These are phyloP conservation scores for Picathartes gymnocephalus DNA, from an alignment of 2,113 vertebrate species.

Conservation along the genomic window DNA sequence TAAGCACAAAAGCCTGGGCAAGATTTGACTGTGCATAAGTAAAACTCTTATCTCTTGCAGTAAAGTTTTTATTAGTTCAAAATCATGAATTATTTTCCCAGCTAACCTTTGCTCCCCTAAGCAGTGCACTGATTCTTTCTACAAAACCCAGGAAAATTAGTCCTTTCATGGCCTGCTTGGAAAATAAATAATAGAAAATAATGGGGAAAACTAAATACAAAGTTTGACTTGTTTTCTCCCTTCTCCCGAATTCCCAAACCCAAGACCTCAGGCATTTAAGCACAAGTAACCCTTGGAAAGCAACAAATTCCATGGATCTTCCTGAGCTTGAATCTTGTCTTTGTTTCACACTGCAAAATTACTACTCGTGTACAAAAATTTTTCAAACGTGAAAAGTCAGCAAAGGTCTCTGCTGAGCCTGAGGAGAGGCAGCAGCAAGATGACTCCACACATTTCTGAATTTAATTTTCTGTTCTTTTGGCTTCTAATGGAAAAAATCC, in stretches of 20 bases:
- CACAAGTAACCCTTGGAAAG: background rate
- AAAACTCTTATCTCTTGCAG: background rate
- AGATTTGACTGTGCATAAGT: background rate
- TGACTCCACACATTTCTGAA: background rate
- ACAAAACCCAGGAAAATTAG: background rate
- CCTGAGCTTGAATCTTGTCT: background rate
- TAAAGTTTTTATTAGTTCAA: background rate
- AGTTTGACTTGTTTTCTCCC: background rate
- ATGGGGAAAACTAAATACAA: background rate
- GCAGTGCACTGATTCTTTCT: background rate
- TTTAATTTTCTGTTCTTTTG: slow-evolving; percentile 29
- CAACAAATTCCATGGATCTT: background rate
- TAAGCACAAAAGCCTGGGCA: background rate
- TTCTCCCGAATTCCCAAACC: background rate
- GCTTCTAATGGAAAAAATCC: background rate
- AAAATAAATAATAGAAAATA: background rate
- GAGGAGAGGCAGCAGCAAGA: background rate
- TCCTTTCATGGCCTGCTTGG: background rate
- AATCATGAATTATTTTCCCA: slow-evolving; percentile 5
- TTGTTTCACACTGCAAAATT: background rate
- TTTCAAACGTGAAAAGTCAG: background rate
- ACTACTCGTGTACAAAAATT: background rate
- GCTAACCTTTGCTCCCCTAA: background rate
- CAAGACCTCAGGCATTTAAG: background rate
- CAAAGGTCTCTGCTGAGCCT: background rate